These are phyloP conservation scores for Lasiurus cinereus DNA, from an alignment of 2,113 vertebrate genomes.

Conservation along the genomic window DNA sequence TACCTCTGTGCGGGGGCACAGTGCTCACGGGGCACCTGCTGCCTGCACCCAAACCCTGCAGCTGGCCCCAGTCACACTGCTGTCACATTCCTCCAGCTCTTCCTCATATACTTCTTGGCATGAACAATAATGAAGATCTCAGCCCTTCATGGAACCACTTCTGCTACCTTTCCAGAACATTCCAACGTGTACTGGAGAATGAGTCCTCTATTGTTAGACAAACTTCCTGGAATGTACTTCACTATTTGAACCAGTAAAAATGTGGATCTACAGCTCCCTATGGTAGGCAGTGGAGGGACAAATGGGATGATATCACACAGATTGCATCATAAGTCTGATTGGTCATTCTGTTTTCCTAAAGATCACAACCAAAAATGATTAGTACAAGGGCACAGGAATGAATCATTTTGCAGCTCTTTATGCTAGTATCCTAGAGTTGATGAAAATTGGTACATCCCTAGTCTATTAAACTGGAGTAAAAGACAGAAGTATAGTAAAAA, in stretches of 20 bases:
- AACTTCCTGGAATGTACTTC: not conserved
- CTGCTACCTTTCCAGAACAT: not conserved
- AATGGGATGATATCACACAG: not conserved
- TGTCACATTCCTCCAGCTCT: not conserved
- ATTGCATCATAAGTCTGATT: not conserved
- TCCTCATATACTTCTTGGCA: not conserved
- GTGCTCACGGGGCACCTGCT: not conserved
- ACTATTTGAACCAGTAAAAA: not conserved
- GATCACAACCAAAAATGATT: not conserved
- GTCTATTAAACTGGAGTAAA: not conserved
- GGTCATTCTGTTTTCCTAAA: not conserved
- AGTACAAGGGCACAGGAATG: not conserved
- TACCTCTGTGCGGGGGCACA: constrained; percentile 44
- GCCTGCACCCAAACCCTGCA: not conserved
- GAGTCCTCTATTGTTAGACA: not conserved
- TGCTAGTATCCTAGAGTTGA: not conserved
- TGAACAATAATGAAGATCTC: not conserved
- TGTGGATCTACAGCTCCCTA: not conserved
- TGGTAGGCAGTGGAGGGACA: not conserved
- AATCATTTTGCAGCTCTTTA: not conserved
- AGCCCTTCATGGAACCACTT: not conserved
- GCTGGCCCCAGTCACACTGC: not conserved
- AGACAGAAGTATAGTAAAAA: not conserved
- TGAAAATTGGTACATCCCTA: not conserved
- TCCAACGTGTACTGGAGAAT: not conserved